Evolutionary conservation across 2,113 vertebrate genomes (phyloP).

Genomic region (Oostethus manadensis): DNA sequence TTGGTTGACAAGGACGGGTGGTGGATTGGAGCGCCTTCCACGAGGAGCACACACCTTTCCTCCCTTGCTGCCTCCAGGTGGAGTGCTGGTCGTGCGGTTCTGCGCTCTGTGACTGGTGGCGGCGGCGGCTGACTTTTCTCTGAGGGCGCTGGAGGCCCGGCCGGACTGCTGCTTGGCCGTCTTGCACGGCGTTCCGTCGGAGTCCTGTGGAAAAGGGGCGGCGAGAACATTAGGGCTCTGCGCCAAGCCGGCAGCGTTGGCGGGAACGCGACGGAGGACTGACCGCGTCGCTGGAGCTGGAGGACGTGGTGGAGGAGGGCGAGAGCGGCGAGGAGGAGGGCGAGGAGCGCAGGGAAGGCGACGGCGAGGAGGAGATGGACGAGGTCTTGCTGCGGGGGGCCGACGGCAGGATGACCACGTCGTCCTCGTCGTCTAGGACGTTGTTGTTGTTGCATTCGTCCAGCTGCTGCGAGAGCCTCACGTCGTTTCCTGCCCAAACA

Average conservation of each 20-base stretch:
- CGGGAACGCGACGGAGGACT: conserved; percentile 55
- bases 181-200: conserved; percentile 93
- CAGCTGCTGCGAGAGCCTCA: conserved; percentile 85
- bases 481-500: conserved; percentile 81
- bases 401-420: conserved; percentile 73
- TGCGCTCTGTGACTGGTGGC: conserved; percentile 61
- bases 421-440: conserved; percentile 60
- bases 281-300: conserved; percentile 92
- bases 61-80: conserved; percentile 78
- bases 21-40: too few relatives aligned
- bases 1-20: too few relatives aligned
- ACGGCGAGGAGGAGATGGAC: conserved; percentile 84
- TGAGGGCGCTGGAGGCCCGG: conserved; percentile 73
- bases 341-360: conserved; percentile 85
- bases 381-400: conserved; percentile 83
- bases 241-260: not conserved
- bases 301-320: conserved; percentile 84
- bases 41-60: conserved; percentile 77
- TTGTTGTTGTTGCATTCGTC: conserved; percentile 98
- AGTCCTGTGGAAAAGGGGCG: conserved; percentile 76
- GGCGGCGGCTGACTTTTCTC: conserved; percentile 74
- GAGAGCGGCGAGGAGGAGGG: conserved; percentile 85
- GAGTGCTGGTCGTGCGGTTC: conserved; percentile 60
- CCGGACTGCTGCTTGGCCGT: conserved; percentile 86
- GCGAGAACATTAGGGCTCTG: not conserved